Base-by-base conservation (phyloP, 2,888 invertebrate species). In the Tetragonisca angustula region DNA sequence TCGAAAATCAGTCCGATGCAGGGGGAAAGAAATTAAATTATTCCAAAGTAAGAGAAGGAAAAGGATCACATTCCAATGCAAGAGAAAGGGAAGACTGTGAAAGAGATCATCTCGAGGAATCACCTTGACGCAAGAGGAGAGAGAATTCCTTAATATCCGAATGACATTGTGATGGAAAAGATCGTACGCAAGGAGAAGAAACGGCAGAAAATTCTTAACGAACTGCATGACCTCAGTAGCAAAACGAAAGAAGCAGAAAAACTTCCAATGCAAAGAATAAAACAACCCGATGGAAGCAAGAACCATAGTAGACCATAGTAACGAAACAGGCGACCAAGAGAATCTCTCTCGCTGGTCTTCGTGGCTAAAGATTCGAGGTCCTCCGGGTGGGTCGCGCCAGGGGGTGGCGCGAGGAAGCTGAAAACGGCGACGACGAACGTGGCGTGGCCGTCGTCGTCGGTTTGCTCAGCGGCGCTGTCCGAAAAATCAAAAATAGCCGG, bases 401-500 rank as follows among this genome's bases (percentile, higher is more conserved):
- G 68, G 61, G 78, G 49, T 77, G 62, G 61, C 78, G 59, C 79
- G 79, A 64, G 64, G 79, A 69, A 59, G 74, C 74, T 73, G 81
- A 81, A 74, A 79, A 79, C 81, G 74, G 54, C 64, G 61, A 67
- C 4, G 59, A 59, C 4, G 65, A 59, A 54, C 74, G 79, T 73
- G 76, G 80, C 75, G 70, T 83, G 64, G 67, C 73, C 75, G 82
- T 79, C 79, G 87, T 85, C 70, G 76, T 77, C 50, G 52, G 27
- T 62, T 59, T 61, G 21, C n/a, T n/a, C 27, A 21, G 71, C 81
- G 85, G 68, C 82, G 85, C 81, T 83, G 86, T 89, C 87, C 84
- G 92, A 93, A 93, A 93, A 93, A 88, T 91, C 93, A 92, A 94
- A 94, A 94, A 94, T 94, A 94, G 93, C 91, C 91, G 90, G 89